phyloP scores from a whole-genome alignment of 2,113 vertebrate genomes.

The Lipophrys pholis region DNA sequence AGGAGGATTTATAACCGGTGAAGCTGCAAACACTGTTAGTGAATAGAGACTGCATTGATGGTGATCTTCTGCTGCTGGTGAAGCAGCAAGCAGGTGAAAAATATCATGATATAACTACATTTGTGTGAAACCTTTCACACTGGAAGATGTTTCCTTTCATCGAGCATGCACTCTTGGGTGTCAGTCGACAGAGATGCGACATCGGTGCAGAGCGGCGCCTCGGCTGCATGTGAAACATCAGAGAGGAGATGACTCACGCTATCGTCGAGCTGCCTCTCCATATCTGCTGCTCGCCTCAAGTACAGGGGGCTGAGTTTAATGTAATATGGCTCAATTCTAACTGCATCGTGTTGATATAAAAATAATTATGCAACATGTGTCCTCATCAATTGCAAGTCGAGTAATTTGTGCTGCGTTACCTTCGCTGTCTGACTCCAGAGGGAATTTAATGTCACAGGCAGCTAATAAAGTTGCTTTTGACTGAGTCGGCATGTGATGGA shows the following conservation, averaged over 20 bases:
- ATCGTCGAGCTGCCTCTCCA: conserved; percentile 4
- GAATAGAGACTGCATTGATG: no score
- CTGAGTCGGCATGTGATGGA: neutral
- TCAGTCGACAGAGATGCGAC: neutral
- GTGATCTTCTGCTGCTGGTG: no score
- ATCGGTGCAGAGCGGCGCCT: neutral
- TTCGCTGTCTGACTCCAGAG: neutral
- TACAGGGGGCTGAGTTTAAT: neutral
- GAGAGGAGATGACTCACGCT: conserved; percentile 11
- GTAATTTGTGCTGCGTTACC: neutral
- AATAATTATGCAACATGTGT: no score
- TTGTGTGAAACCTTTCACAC: no score
- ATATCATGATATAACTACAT: no score
- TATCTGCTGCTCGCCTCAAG: neutral
- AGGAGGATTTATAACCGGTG: no score
- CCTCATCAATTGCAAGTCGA: no score
- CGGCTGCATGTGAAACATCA: conserved; percentile 21
- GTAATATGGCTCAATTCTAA: neutral
- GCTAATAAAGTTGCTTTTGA: neutral
- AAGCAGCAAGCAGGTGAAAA: no score
- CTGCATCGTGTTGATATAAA: no score
- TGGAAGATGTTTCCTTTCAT: no score
- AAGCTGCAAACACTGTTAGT: no score
- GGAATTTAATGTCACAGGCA: neutral
- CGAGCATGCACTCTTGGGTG: no score